Base-by-base conservation (phyloP, 2,797 vertebrate genomes). In the Poecilia gillii region DNA sequence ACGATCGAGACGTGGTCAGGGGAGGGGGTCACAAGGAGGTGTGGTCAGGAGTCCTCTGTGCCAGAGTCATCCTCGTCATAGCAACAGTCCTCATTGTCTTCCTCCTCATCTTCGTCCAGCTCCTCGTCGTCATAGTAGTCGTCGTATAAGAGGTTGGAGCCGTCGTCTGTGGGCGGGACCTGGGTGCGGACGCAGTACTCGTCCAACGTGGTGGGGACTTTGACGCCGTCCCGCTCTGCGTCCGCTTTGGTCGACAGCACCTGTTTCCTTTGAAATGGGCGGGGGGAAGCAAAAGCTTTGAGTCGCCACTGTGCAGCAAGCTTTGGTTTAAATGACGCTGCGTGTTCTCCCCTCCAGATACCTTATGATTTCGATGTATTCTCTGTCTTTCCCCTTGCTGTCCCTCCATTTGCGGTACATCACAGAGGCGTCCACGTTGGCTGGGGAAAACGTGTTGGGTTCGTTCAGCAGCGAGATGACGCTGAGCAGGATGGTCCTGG, bases 341-440 rank as follows among this genome's bases (percentile, higher is more conserved):
- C 28, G 55, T 45, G 31, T 36, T 6, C 41, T 20, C 53, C 11
- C 1, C 33, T 16, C 4, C 3, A 0, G 0, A 11, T 81, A 99
- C 98, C 98, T 97, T 93, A 99, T 99, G 92, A 99, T 98, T 87
- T 99, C 98, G 0, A 97, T 97, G 87, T 99, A 99, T 86, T 99
- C 98, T 64, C 96, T 91, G 92, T 99, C 98, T 91, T 96, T 97
- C 83, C 97, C 98, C 91, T 98, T 98, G 93, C 98, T 99, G 88
- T 99, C 98, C 76, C 97, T 97, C 98, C 98, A 99, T 81, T 96
- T 99, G 87, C 98, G 95, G 94, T 99, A 99, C 98, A 99, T 99
- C 89, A 99, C 98, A 0, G 98, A 99, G 1, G 98, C 98, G 0
- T 99, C 98, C 75, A 99, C 98, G 0, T 99, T 99, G 86, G 98